These are phyloP conservation scores for Zoanthus sociatus DNA, from an alignment of 92 coral and sea anemone species.

Conservation along the genomic window DNA sequence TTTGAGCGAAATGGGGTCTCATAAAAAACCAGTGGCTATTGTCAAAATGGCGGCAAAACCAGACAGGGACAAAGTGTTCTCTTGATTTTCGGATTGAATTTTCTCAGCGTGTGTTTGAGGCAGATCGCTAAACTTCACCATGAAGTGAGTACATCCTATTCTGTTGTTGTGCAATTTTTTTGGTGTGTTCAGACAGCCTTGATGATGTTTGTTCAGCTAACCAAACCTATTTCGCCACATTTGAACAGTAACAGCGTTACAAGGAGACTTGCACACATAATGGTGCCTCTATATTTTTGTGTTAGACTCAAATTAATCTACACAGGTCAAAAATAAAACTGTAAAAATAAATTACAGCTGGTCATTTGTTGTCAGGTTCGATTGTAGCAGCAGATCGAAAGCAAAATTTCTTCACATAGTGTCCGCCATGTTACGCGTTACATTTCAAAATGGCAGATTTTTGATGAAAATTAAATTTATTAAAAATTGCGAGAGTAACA, in stretches of 20 bases:
- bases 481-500: not conserved
- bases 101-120: constrained; percentile 6
- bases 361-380: constrained; percentile 3
- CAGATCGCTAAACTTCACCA: constrained; percentile 2
- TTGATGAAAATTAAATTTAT: constrained; percentile 6
- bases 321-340: not conserved
- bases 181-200: not conserved
- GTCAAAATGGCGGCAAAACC: not conserved
- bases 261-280: not conserved
- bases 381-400: not conserved
- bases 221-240: constrained; percentile 19
- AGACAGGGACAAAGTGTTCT: constrained; percentile 8
- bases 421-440: constrained; percentile 21
- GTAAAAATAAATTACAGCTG: constrained; percentile 8
- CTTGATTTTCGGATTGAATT: not conserved
- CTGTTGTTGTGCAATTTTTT: constrained; percentile 13
- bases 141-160: constrained; percentile 7
- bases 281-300: not conserved
- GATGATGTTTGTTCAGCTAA: not conserved
- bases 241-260: not conserved
- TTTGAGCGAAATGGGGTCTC: not conserved
- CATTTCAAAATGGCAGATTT: not conserved
- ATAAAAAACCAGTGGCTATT: not conserved
- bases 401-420: not conserved
- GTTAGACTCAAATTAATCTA: not conserved